These are phyloP conservation scores for Sphenopsis melanotis DNA, from an alignment of 2,797 vertebrate species.

Conservation along the genomic window DNA sequence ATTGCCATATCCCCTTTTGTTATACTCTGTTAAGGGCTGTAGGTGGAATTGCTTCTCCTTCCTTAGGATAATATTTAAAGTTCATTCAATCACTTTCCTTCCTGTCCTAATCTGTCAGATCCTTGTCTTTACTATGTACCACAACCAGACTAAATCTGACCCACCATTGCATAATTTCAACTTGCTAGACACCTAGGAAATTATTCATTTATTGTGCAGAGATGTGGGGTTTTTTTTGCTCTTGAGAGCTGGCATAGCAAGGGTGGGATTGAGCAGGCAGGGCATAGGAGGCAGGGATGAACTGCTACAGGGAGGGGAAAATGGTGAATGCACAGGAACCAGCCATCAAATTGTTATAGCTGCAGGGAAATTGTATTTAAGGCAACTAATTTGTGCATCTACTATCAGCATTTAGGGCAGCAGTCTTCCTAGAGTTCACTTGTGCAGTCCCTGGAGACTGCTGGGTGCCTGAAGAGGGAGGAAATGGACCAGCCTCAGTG, in stretches of 20 bases:
- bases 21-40: background rate
- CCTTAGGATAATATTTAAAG: background rate
- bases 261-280: background rate
- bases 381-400: background rate
- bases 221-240: accelerated
- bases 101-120: background rate
- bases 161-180: background rate
- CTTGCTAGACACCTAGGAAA: background rate
- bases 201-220: background rate
- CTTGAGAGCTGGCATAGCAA: background rate
- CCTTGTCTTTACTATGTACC: background rate
- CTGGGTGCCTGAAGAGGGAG: background rate
- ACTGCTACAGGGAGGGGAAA: background rate
- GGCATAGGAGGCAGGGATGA: background rate
- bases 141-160: background rate
- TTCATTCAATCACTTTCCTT: background rate
- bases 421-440: background rate
- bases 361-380: background rate
- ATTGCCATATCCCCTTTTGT: background rate
- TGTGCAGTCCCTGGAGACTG: background rate
- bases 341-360: background rate
- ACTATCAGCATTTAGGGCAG: background rate
- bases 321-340: background rate
- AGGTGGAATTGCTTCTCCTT: background rate
- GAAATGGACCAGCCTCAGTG: background rate